These are phyloP conservation scores for Nannoperca obscura DNA, from an alignment of 2,797 vertebrate species.

Conservation along the genomic window DNA sequence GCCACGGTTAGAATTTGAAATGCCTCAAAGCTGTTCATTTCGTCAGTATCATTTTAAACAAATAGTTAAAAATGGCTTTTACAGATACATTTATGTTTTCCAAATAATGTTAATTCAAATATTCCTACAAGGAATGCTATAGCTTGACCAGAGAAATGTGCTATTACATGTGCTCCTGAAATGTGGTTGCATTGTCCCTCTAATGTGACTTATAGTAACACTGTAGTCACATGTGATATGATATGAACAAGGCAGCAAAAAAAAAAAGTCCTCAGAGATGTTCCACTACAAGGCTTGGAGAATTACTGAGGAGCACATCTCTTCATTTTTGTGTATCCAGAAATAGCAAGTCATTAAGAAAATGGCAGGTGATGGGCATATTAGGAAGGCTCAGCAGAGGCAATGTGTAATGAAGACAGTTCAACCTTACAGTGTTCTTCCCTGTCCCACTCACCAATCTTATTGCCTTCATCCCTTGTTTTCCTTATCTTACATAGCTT, in stretches of 20 bases:
- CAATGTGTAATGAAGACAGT: conserved; percentile 76
- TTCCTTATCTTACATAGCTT: conserved; percentile 54
- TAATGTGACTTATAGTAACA: conserved; percentile 38
- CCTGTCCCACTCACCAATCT: conserved; percentile 52
- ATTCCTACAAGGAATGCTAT: neutral
- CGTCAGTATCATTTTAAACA: conserved; percentile 37
- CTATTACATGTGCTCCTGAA: neutral
- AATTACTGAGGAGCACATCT: conserved; percentile 70
- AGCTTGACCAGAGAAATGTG: conserved; percentile 2
- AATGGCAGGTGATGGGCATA: conserved; percentile 83
- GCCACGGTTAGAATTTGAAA: conserved; percentile 58
- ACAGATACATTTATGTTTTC: neutral
- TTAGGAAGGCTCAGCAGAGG: conserved; percentile 75
- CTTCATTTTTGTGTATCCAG: conserved; percentile 76
- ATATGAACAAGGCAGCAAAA: conserved; percentile 42
- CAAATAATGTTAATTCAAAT: neutral
- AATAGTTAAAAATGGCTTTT: conserved; percentile 30
- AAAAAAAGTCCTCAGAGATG: conserved; percentile 67
- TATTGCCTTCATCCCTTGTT: conserved; percentile 57
- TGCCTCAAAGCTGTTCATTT: conserved; percentile 35
- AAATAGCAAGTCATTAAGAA: conserved; percentile 87
- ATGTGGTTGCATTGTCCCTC: neutral
- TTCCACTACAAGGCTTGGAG: conserved; percentile 50
- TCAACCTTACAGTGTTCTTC: conserved; percentile 67
- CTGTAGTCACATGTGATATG: conserved; percentile 40